A percentile compares a stretch with the other conserved stretches of the same genome.
Evolutionary conservation across 2,113 vertebrate species (phyloP).

Genomic region (Ciconia stormi): DNA sequence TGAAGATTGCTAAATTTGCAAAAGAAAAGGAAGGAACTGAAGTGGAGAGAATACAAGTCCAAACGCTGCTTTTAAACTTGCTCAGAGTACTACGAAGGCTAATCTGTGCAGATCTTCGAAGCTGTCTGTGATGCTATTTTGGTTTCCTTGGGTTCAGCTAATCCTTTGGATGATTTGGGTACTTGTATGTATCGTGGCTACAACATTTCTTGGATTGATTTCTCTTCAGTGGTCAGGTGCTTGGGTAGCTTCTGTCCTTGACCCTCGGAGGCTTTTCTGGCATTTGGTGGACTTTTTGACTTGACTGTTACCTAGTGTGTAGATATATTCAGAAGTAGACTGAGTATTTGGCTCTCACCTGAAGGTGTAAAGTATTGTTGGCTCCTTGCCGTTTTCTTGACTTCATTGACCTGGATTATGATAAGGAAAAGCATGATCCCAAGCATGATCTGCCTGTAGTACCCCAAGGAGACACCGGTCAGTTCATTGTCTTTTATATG

Average conservation of each 20-base stretch:
- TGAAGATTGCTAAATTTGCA: neutral
- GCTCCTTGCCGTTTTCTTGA: neutral
- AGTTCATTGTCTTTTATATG: neutral
- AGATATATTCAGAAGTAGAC: neutral
- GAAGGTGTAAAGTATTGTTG: neutral
- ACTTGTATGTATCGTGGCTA: neutral
- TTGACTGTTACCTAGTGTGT: neutral
- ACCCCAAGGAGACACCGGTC: neutral
- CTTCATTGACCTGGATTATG: neutral
- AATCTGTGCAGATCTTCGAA: neutral
- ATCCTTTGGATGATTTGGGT: neutral
- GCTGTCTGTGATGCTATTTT: neutral
- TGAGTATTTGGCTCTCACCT: neutral
- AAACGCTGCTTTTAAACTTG: neutral
- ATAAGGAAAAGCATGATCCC: neutral
- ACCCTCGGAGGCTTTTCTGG: neutral
- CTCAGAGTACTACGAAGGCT: neutral
- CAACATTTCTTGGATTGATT: neutral
- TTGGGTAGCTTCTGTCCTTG: neutral
- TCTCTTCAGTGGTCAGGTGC: neutral
- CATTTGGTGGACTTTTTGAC: neutral
- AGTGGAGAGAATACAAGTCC: neutral
- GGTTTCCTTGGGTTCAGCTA: neutral
- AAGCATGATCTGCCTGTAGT: neutral
- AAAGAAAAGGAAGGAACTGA: neutral